Base-by-base conservation (phyloP, 2,113 vertebrate species). In the Cololabis saira region DNA sequence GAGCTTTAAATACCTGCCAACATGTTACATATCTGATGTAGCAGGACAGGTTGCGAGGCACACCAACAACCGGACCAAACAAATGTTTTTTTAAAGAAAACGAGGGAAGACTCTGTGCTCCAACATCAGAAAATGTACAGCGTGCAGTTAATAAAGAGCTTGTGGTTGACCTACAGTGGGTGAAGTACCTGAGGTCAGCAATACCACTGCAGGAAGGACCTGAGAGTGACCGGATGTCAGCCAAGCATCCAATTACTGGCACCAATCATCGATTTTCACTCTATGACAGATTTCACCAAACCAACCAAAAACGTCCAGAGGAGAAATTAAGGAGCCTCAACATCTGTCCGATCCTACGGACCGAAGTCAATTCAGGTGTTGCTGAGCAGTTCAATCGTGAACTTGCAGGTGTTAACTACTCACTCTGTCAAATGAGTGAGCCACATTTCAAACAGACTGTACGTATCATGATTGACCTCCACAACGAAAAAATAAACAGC, bases 1-100 rank as follows among this genome's bases (percentile, higher is more conserved):
- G 2, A 64, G 59, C 40, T 69, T 76, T 14, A 76, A 69, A 6
- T 6, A 41, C 10, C 1, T 65, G 10, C 74, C 74, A 0, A 59
- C 53, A 3, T 58, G 53, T 0, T 76, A 11, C 54, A 70, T 76
- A 16, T 51, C 50, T 1, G 64, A 75, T 3, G 19, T 62, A 12
- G 30, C 52, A 0, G 58, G 27, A 15, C 60, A 69, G 12, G 54
- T 75, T 47, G 48, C 60, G 14, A n/a, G 30, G 0, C 62, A 74
- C 54, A 22, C 56, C 2, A 74, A 67, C 43, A 53, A 33, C 18
- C 19, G 12, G 6, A 74, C 41, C 9, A 51, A 30, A 30, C 71
- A 53, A 11, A n/a, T 13, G 4, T 8, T 37, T 61, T 75, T 67
- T 33, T 44, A 67, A 6, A 49, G 49, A 42, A 0, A 62, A n/a